Conservation (phyloP, 2,113 vertebrate genomes). For the Bos indicus region DNA sequence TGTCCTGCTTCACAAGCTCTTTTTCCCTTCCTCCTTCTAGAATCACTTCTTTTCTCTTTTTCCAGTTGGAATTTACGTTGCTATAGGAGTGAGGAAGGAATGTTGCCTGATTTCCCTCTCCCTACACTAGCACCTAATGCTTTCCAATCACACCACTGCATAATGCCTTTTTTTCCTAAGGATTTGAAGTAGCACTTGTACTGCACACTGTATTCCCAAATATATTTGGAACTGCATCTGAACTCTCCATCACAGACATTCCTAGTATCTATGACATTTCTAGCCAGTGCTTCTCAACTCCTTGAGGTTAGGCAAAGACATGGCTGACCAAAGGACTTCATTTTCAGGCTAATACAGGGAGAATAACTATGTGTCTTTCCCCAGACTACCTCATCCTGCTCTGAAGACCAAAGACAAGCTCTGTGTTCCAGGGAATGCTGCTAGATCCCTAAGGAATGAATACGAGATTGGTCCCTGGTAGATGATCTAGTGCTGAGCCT, state of each 20-base stretch:
- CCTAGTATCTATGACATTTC: not conserved
- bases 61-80: not conserved
- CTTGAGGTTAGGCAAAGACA: not conserved
- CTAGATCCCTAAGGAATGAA: no score
- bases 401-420: not conserved
- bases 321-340: not conserved
- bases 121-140: not conserved
- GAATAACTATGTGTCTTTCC: not conserved
- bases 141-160: not conserved
- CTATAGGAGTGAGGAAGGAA: not conserved
- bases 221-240: not conserved
- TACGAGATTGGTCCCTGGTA: not conserved
- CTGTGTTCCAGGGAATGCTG: not conserved
- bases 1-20: not conserved
- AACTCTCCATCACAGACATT: not conserved
- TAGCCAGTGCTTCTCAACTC: not conserved
- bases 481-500: accelerated
- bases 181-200: not conserved
- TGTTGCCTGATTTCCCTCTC: not conserved
- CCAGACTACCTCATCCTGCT: not conserved
- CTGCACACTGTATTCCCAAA: not conserved
- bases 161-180: not conserved
- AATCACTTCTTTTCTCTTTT: not conserved
- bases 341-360: not conserved
- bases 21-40: not conserved